These are phyloP conservation scores for Acanthurus leucopareius DNA, from an alignment of 2,797 vertebrate species.

Conservation along the genomic window DNA sequence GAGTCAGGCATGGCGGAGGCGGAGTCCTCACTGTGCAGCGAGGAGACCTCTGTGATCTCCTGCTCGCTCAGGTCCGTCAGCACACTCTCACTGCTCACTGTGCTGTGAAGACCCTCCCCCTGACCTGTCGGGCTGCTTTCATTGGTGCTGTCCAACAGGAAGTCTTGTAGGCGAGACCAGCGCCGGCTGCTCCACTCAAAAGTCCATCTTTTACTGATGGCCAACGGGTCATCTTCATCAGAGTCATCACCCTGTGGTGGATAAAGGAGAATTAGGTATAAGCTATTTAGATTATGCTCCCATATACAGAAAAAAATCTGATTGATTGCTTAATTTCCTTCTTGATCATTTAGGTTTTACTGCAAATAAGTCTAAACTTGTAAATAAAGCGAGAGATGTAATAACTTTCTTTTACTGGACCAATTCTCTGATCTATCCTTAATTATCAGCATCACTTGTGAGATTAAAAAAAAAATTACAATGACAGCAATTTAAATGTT, in stretches of 20 bases:
- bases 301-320: background rate
- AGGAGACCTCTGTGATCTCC: constrained; percentile 89
- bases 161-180: constrained; percentile 96
- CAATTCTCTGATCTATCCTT: background rate
- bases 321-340: background rate
- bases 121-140: constrained; percentile 83
- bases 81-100: constrained; percentile 95
- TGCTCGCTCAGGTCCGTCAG: constrained; percentile 96
- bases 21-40: constrained; percentile 93
- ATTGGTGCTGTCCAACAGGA: constrained; percentile 84
- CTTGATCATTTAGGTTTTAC: background rate
- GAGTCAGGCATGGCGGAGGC: constrained; percentile 86
- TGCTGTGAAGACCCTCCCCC: constrained; percentile 87
- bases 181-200: constrained; percentile 96
- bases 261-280: background rate
- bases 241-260: constrained; percentile 93
- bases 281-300: background rate
- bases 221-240: constrained; percentile 96
- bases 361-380: constrained; percentile 5
- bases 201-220: constrained; percentile 98
- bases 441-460: background rate
- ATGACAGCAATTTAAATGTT: background rate
- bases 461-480: background rate
- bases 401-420: background rate
- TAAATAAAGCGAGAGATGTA: background rate